Evolutionary conservation across 2,113 vertebrate genomes (phyloP), one percentile per base, ranked within the genome.

Genomic region (Acrocephalus kingi): DNA sequence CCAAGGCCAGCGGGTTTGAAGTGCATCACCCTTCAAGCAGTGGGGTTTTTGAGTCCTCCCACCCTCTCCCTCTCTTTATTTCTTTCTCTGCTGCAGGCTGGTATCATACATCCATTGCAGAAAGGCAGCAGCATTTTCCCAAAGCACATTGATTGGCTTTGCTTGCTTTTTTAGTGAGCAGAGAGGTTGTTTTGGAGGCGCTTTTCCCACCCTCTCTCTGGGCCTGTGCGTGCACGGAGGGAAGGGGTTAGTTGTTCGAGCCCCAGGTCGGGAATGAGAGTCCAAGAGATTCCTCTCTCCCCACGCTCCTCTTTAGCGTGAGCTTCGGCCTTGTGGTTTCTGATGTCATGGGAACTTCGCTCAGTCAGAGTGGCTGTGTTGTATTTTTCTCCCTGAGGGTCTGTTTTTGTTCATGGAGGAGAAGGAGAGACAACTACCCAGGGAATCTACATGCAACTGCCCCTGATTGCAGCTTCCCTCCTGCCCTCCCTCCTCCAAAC

Each of bases 261-360:
- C n/a, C 66, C 24, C 12, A 14, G 79, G 54, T 62, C 0, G 11
- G 68, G 73, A 35, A 41, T 3, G 11, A 27, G 51, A 77, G 67
- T 92, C 63, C 82, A 89, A 89, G 54, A 55, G 91, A 90, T 93
- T 95, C 91, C 68, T 95, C 72, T 89, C 94, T 95, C 77, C 90
- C 91, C 84, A 93, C 87, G 84, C 93, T 97, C 94, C 87, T 85
- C 69, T 94, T 85, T 51, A 96, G 97, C 9, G 7, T 76, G 64
- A 69, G 51, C 76, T 92, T 89, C 74, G 7, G 87, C 58, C 66
- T 94, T 87, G 96, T 62, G 96, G 97, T 92, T 97, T 95, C 95
- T 97, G 94, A 95, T 83, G 96, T 96, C 97, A 89, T 82, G 95
- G 95, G 95, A 94, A 92, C 94, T 87, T 95, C 0, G 0, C 89